phyloP scores from a whole-genome alignment of 2,888 invertebrate genomes.

The Sturmia bella region DNA sequence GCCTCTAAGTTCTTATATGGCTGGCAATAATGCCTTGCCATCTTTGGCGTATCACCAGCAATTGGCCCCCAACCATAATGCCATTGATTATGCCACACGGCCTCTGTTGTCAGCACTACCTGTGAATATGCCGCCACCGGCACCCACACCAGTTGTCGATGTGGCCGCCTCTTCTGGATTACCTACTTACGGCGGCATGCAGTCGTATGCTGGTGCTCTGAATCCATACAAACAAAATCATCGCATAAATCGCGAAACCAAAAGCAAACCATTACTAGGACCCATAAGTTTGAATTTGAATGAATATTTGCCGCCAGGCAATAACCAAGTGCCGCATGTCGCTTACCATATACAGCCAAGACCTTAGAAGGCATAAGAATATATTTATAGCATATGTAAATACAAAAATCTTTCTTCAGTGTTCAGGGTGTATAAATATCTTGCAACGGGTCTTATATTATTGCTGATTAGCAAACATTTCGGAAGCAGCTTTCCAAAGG shows the following conservation, averaged over 20 bases:
- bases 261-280: slow-evolving; percentile 74
- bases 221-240: slow-evolving; percentile 75
- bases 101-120: slow-evolving; percentile 71
- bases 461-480: too few species aligned
- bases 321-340: slow-evolving; percentile 72
- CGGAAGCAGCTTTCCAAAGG: too few species aligned
- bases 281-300: slow-evolving; percentile 78
- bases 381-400: too few species aligned
- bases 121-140: slow-evolving; percentile 61
- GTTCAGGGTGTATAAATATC: too few species aligned
- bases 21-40: slow-evolving; percentile 49
- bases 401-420: too few species aligned
- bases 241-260: slow-evolving; percentile 79
- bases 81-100: slow-evolving; percentile 72
- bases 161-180: slow-evolving; percentile 37
- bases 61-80: slow-evolving; percentile 36
- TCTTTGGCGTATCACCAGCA: slow-evolving; percentile 43
- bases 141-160: slow-evolving; percentile 60
- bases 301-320: slow-evolving; percentile 78
- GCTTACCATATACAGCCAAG: slow-evolving; percentile 72
- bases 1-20: slow-evolving; percentile 79
- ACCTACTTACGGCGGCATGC: slow-evolving; percentile 75
- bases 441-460: too few species aligned
- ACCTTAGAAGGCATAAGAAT: too few species aligned
- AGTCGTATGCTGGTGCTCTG: slow-evolving; percentile 73